These are phyloP conservation scores for Protaetia brevitarsis DNA, from an alignment of 1,140 invertebrate species.

Conservation along the genomic window DNA sequence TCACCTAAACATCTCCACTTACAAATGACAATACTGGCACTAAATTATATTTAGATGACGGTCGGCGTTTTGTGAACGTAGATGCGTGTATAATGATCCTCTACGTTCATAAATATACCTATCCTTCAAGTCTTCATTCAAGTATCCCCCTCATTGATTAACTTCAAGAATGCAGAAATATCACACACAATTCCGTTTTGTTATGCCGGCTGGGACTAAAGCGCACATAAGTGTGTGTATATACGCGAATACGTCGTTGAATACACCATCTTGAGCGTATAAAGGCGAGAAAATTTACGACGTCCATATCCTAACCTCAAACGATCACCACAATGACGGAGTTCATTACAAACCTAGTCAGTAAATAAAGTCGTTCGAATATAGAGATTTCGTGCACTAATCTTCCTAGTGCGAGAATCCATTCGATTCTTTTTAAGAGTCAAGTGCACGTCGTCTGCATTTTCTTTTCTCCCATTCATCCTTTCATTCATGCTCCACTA, in stretches of 20 bases:
- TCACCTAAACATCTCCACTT: too few species aligned
- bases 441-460: too few species aligned
- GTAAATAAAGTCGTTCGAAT: too few species aligned
- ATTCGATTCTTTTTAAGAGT: too few species aligned
- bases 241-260: too few species aligned
- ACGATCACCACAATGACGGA: slow-evolving; percentile 7
- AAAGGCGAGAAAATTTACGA: slow-evolving; percentile 9
- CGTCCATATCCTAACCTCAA: slow-evolving; percentile 1
- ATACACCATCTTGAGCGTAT: neutral
- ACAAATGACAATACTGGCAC: neutral
- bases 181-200: neutral
- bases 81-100: neutral
- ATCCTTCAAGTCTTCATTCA: neutral
- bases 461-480: too few species aligned
- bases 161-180: neutral
- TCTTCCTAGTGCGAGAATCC: too few species aligned
- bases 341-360: slow-evolving; percentile 13
- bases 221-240: too few species aligned
- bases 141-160: slow-evolving; percentile 1
- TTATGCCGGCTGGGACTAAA: neutral
- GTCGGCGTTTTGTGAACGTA: neutral
- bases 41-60: slow-evolving; percentile 3
- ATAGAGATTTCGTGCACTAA: too few species aligned
- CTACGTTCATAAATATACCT: neutral
- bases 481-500: too few species aligned